These are phyloP conservation scores for Sialia sialis DNA, from an alignment of 2,113 vertebrate genomes.

Conservation along the genomic window DNA sequence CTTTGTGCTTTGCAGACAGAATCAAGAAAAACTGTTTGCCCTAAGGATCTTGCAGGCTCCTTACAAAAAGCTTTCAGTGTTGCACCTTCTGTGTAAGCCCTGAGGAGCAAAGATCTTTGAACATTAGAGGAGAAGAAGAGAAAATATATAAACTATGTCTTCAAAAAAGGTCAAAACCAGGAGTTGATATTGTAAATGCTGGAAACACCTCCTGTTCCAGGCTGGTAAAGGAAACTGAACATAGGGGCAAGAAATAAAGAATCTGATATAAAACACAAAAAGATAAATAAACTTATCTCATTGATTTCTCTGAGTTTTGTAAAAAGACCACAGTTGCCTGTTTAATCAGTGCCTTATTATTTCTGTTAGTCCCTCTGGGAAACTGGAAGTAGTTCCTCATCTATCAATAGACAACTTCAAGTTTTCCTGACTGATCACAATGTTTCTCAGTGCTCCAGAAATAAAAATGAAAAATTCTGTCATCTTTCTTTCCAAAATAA, in stretches of 20 bases:
- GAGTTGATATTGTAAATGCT: not conserved
- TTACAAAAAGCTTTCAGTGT: not conserved
- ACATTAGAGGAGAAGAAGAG: not conserved
- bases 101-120: not conserved
- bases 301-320: not conserved
- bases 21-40: not conserved
- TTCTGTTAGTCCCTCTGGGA: not conserved
- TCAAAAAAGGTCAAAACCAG: not conserved
- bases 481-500: not conserved
- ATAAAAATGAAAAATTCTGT: not conserved
- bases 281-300: not conserved
- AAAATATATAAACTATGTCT: conserved; percentile 17
- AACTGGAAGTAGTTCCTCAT: not conserved
- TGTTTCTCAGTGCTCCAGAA: not conserved
- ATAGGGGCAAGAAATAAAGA: not conserved
- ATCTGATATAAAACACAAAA: not conserved
- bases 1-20: not conserved
- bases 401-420: not conserved
- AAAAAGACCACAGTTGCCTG: not conserved
- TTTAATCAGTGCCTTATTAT: not conserved
- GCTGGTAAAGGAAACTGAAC: not conserved
- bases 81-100: not conserved
- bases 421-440: not conserved
- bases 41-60: not conserved
- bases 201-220: not conserved